phyloP scores from a whole-genome alignment of 2,797 vertebrate species.

The Stomatorhinus walkeri region DNA sequence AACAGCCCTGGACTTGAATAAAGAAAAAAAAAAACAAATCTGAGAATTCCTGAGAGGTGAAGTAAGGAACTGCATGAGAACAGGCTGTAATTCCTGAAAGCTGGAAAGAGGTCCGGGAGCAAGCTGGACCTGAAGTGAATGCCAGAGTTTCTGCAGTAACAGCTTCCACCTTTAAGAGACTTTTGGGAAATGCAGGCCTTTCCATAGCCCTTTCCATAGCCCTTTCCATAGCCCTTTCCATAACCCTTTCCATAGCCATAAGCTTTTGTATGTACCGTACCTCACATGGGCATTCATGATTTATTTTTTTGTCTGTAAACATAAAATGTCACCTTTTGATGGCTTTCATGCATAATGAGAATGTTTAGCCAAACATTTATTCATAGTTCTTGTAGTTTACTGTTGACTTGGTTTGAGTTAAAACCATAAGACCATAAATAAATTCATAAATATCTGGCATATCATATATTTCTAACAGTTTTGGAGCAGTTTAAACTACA shows the following conservation, averaged over 20 bases:
- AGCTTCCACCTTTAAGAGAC: not conserved
- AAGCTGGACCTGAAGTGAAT: not conserved
- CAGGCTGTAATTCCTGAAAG: slow-evolving; percentile 55
- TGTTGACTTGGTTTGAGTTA: not conserved
- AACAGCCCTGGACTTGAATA: slow-evolving; percentile 59
- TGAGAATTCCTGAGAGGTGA: slow-evolving; percentile 75
- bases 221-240: not conserved
- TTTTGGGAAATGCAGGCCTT: not conserved
- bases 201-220: not conserved
- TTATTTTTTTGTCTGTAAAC: not conserved
- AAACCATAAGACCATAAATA: not conserved
- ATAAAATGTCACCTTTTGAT: not conserved
- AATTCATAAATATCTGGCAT: not conserved
- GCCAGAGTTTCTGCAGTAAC: not conserved
- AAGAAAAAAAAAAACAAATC: slow-evolving; percentile 62
- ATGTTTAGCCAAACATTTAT: not conserved
- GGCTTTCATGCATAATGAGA: not conserved
- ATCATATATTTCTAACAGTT: not conserved
- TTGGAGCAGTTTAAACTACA: not conserved
- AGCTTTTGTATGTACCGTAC: not conserved
- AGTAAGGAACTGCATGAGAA: slow-evolving; percentile 65
- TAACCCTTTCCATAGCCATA: not conserved
- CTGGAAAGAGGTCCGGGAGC: not conserved
- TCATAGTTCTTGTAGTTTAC: not conserved
- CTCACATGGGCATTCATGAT: not conserved